Conservation (phyloP, 2,113 vertebrate species). For the Okapia johnstoni region DNA sequence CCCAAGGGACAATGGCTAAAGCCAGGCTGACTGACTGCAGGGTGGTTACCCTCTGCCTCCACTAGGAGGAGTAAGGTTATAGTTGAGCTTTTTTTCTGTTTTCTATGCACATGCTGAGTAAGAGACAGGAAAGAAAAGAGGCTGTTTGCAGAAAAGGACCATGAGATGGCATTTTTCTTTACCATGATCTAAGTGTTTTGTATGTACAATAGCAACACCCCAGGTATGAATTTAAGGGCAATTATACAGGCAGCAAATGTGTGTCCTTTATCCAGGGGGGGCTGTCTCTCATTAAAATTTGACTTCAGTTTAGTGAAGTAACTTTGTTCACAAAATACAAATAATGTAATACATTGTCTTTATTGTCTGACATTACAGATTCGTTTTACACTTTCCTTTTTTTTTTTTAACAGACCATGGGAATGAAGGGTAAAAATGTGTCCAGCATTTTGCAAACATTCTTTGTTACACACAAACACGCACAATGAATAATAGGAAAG, state of each 20-base stretch:
- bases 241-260: not conserved
- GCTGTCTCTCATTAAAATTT: not conserved
- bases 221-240: not conserved
- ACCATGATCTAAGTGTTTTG: slow-evolving; percentile 50
- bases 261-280: not conserved
- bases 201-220: not conserved
- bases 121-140: slow-evolving; percentile 33
- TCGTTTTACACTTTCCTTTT: slow-evolving; percentile 60
- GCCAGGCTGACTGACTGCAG: not conserved
- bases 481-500: slow-evolving; percentile 70
- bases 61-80: not conserved
- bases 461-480: slow-evolving; percentile 72
- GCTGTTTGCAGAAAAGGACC: not conserved
- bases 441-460: slow-evolving; percentile 69
- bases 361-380: slow-evolving; percentile 71
- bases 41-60: not conserved
- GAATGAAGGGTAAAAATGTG: slow-evolving; percentile 60
- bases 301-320: slow-evolving; percentile 36
- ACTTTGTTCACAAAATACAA: slow-evolving; percentile 65
- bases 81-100: not conserved
- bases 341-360: slow-evolving; percentile 62
- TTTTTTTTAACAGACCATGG: slow-evolving; percentile 54
- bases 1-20: not conserved
- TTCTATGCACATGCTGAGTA: not conserved
- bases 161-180: not conserved